A percentile compares a stretch with the other conserved stretches of the same genome.
Evolutionary conservation across 2,797 vertebrate genomes (phyloP).

Genomic region (Labeo calbasu): DNA sequence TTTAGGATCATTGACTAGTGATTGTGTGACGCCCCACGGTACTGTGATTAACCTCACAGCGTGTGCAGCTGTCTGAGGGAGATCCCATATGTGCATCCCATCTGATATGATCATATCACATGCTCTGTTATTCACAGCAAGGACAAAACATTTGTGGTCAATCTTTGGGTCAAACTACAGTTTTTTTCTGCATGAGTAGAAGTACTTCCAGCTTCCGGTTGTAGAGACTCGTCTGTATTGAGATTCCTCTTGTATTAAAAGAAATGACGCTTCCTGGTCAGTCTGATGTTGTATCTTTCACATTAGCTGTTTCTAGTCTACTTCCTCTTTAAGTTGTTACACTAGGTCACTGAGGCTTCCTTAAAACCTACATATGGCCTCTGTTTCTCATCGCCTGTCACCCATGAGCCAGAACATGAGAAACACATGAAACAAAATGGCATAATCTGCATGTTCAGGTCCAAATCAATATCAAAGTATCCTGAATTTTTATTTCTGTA

Average conservation of each 20-base stretch:
- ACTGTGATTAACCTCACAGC: conserved; percentile 40
- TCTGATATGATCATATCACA: conserved; percentile 34
- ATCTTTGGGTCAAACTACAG: not conserved
- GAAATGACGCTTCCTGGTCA: not conserved
- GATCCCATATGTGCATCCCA: conserved; percentile 45
- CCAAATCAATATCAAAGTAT: not conserved
- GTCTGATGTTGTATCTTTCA: not conserved
- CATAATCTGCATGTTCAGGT: not conserved
- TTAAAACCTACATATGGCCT: conserved; percentile 5
- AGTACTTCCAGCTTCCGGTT: not conserved
- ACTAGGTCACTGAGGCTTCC: not conserved
- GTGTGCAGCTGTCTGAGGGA: conserved; percentile 45
- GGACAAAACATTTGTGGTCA: not conserved
- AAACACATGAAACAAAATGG: not conserved
- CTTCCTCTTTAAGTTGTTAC: conserved; percentile 28
- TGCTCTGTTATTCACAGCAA: conserved; percentile 13
- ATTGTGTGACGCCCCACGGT: not conserved
- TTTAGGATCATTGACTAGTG: conserved; percentile 14
- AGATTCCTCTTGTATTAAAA: not conserved
- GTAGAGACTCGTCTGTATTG: not conserved
- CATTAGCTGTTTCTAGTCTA: conserved; percentile 21
- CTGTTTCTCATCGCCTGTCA: not conserved
- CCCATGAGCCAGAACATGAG: not conserved
- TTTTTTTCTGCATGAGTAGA: not conserved
- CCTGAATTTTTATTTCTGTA: not conserved